Conservation (phyloP, 2,888 invertebrate species). For the Smittia aterrima region DNA sequence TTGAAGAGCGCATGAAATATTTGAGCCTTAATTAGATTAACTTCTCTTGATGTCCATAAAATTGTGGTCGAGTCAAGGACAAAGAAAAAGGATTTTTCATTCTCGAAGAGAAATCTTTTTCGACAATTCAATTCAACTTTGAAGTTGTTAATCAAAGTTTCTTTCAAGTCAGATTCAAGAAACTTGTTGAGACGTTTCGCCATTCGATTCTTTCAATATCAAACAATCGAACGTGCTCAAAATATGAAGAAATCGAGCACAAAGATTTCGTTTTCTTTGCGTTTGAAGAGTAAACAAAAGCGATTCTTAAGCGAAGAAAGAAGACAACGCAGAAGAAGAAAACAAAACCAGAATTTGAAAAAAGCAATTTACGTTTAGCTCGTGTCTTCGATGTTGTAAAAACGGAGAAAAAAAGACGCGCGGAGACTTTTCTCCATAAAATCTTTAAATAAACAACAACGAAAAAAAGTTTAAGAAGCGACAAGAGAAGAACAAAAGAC, state of each 20-base stretch:
- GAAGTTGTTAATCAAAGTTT: background rate
- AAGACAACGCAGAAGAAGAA: background rate
- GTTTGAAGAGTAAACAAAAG: background rate
- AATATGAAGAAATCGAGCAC: background rate
- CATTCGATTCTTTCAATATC: background rate
- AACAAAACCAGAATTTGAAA: background rate
- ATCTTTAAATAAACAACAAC: background rate
- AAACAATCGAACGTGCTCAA: slow-evolving; percentile 3
- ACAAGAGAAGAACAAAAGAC: background rate
- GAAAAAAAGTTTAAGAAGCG: background rate
- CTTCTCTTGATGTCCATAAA: background rate
- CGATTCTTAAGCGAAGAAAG: too few relatives aligned
- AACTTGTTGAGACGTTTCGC: background rate
- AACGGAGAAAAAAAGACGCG: too few relatives aligned
- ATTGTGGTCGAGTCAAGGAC: background rate
- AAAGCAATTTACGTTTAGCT: background rate
- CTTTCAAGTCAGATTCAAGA: background rate
- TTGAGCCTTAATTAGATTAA: background rate
- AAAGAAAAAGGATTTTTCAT: background rate
- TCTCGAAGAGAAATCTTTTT: too few relatives aligned
- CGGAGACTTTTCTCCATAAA: background rate
- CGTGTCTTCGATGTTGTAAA: slow-evolving; percentile 8
- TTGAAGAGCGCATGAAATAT: background rate
- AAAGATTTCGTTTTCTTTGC: background rate
- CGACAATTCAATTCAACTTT: too few relatives aligned